Evolutionary conservation across 2,888 invertebrate species (phyloP).

Genomic region (Megamerina dolium): DNA sequence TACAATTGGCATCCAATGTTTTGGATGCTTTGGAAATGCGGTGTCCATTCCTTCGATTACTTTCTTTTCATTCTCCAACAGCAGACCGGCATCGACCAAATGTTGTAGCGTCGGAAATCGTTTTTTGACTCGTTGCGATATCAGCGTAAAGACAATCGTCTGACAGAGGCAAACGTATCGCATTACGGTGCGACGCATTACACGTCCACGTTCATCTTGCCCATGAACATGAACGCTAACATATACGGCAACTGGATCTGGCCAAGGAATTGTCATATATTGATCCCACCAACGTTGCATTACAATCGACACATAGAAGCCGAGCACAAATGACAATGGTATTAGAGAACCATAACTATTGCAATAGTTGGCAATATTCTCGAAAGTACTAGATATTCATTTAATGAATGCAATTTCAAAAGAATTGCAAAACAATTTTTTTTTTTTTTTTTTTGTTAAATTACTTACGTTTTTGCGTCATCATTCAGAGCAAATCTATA

Average conservation of each 20-base stretch:
- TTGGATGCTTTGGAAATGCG: conserved; percentile 76
- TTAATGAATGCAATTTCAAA: neutral
- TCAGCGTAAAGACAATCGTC: conserved; percentile 77
- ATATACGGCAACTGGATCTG: conserved; percentile 75
- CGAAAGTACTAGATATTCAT: conserved; percentile 61
- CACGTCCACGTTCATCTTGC: conserved; percentile 73
- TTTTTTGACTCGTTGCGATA: conserved; percentile 80
- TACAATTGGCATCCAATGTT: conserved; percentile 84
- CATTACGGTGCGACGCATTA: conserved; percentile 75
- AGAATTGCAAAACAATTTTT: neutral
- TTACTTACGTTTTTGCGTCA: conserved; percentile 20
- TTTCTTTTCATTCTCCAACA: conserved; percentile 70
- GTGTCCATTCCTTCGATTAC: conserved; percentile 69
- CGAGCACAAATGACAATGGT: conserved; percentile 85
- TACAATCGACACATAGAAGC: conserved; percentile 86
- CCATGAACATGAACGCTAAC: conserved; percentile 76
- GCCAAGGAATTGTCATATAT: conserved; percentile 75
- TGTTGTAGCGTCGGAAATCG: conserved; percentile 78
- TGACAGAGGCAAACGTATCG: conserved; percentile 77
- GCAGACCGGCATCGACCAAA: conserved; percentile 74
- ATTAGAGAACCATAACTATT: conserved; percentile 74
- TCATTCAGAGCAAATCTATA: conserved; percentile 25
- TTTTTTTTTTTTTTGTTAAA: neutral
- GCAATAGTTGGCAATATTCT: conserved; percentile 73
- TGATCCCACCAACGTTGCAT: conserved; percentile 90